Percentiles rank a stretch among this genome's conserved stretches.
Evolutionary conservation across 2,797 vertebrate species (phyloP).

Genomic region (Brachymystax lenok): DNA sequence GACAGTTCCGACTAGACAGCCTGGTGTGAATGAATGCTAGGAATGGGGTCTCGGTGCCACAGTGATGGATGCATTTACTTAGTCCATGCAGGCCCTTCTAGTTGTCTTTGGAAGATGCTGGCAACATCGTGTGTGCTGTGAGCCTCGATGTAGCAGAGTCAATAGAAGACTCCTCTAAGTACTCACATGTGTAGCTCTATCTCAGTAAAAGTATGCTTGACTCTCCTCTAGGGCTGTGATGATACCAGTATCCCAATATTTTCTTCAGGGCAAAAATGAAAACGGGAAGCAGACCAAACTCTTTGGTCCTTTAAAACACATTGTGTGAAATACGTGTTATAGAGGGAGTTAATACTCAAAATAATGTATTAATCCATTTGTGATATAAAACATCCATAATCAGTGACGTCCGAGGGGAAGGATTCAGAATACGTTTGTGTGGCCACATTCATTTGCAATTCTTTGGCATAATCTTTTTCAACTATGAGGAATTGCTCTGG

Average conservation of each 20-base stretch:
- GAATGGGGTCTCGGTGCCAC: conserved; percentile 33
- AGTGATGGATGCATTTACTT: conserved; percentile 39
- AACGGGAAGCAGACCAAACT: no score
- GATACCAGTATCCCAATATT: background rate
- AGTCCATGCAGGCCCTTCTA: conserved; percentile 33
- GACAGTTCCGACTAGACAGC: conserved; percentile 10
- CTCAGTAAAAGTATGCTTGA: background rate
- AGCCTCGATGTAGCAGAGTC: background rate
- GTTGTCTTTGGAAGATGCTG: conserved; percentile 48
- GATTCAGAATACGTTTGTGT: background rate
- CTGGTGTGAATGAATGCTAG: conserved; percentile 31
- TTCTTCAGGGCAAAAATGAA: no score
- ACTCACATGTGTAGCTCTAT: background rate
- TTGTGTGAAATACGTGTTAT: background rate
- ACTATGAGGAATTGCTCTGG: no score
- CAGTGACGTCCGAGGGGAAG: background rate
- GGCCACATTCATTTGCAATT: background rate
- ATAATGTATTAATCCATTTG: background rate
- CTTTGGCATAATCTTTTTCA: background rate
- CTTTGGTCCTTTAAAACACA: background rate
- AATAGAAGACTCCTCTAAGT: background rate
- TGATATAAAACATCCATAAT: background rate
- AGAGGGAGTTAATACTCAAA: background rate
- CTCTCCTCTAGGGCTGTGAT: background rate
- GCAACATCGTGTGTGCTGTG: background rate